A percentile compares a stretch with the other conserved stretches of the same genome.
phyloP scores from a whole-genome alignment of 2,113 vertebrate genomes.

The Trichechus manatus region DNA sequence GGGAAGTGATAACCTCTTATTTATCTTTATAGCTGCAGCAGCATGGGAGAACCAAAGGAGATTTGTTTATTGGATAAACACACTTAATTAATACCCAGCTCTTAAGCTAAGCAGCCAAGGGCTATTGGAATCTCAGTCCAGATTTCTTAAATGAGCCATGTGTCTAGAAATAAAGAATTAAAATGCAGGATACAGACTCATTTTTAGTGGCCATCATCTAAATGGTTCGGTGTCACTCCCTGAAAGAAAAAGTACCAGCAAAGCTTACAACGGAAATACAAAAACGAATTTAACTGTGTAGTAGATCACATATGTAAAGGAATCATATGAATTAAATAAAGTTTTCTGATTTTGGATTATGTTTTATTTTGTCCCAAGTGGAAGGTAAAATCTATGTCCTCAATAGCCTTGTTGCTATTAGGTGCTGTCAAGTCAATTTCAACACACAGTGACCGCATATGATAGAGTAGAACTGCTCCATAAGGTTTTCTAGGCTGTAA shows the following conservation, averaged over 20 bases:
- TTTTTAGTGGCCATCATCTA: slow-evolving; percentile 23
- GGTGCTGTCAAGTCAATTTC: neutral
- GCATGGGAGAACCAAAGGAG: neutral
- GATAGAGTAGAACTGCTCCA: neutral
- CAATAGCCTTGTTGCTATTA: neutral
- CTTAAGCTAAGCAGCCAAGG: neutral
- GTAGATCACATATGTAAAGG: neutral
- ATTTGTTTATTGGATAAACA: neutral
- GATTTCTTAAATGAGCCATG: neutral
- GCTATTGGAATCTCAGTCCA: neutral
- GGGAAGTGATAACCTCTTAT: slow-evolving; percentile 17
- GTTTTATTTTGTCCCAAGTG: slow-evolving; percentile 6
- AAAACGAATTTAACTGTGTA: slow-evolving; percentile 11
- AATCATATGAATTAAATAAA: slow-evolving; percentile 7
- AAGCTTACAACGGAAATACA: neutral
- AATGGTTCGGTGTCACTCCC: neutral
- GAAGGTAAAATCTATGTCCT: neutral
- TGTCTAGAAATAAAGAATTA: neutral
- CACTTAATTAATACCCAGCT: slow-evolving; percentile 39
- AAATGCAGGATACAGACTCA: neutral
- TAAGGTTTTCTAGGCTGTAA: neutral
- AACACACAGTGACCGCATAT: neutral
- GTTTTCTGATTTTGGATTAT: neutral
- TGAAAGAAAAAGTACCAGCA: slow-evolving; percentile 7
- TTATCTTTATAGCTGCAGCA: neutral